phyloP scores from a whole-genome alignment of 2,888 invertebrate genomes.

The Eupithecia centaureata region DNA sequence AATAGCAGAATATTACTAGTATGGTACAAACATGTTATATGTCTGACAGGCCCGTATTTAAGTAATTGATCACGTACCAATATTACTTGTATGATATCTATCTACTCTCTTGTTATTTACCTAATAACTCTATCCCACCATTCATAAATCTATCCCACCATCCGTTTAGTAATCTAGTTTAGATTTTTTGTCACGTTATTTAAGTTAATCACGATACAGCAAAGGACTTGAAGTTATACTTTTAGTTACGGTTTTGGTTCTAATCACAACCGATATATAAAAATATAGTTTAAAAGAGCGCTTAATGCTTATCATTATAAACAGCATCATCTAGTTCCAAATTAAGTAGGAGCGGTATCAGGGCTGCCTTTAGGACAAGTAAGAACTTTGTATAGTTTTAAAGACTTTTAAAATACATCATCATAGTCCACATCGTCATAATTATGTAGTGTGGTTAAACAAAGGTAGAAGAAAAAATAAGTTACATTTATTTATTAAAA shows the following conservation, averaged over 20 bases:
- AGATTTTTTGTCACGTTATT: not conserved
- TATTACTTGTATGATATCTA: constrained; percentile 13
- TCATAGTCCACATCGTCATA: too few relatives aligned
- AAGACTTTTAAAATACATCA: too few relatives aligned
- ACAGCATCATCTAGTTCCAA: not conserved
- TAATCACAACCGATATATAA: not conserved
- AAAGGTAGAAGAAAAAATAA: too few relatives aligned
- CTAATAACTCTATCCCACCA: not conserved
- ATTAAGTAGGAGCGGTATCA: not conserved
- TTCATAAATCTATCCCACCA: not conserved
- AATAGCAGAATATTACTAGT: constrained; percentile 19
- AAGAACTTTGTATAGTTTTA: too few relatives aligned
- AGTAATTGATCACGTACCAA: constrained; percentile 33
- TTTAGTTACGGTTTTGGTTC: not conserved
- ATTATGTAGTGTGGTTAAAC: too few relatives aligned
- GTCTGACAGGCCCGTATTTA: constrained; percentile 52
- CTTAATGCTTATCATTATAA: not conserved
- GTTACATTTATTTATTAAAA: too few relatives aligned
- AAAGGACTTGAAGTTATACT: not conserved
- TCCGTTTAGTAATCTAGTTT: not conserved
- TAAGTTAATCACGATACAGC: not conserved
- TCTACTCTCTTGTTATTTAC: not conserved
- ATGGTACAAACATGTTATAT: constrained; percentile 16
- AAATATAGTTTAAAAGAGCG: not conserved
- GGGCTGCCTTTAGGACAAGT: too few relatives aligned